These are phyloP conservation scores for Enteromius unitaeniatus DNA, from an alignment of 2,797 vertebrate genomes.

Conservation along the genomic window DNA sequence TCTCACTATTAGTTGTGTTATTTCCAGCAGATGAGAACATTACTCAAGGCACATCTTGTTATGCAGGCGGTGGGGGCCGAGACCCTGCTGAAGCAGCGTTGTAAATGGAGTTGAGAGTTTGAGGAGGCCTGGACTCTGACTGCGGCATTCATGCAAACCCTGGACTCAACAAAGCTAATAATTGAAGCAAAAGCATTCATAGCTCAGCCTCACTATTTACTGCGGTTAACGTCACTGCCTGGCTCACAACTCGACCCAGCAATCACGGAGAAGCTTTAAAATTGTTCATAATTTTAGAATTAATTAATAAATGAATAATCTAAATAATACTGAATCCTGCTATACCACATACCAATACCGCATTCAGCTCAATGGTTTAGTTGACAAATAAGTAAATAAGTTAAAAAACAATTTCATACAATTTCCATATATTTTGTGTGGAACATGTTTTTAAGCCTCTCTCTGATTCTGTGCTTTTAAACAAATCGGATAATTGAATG, in stretches of 20 bases:
- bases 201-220: conserved; percentile 1
- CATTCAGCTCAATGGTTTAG: neutral
- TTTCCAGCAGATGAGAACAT: conserved; percentile 52
- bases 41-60: conserved; percentile 55
- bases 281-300: neutral
- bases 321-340: neutral
- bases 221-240: neutral
- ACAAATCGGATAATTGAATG: neutral
- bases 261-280: neutral
- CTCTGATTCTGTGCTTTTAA: neutral
- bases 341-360: neutral
- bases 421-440: neutral
- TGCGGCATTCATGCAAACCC: neutral
- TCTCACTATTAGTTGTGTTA: conserved; percentile 52
- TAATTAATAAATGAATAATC: neutral
- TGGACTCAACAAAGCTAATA: conserved; percentile 30
- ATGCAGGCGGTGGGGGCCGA: conserved; percentile 17
- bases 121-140: conserved; percentile 11
- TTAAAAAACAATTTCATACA: neutral
- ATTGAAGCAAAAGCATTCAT: conserved; percentile 38
- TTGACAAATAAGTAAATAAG: neutral
- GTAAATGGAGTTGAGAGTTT: conserved; percentile 47
- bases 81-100: conserved; percentile 30
- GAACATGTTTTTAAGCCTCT: neutral
- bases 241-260: neutral